Evolutionary conservation across 35 echinoderm and acorn worm species (phyloP).

Genomic region (Chiridota heheva): DNA sequence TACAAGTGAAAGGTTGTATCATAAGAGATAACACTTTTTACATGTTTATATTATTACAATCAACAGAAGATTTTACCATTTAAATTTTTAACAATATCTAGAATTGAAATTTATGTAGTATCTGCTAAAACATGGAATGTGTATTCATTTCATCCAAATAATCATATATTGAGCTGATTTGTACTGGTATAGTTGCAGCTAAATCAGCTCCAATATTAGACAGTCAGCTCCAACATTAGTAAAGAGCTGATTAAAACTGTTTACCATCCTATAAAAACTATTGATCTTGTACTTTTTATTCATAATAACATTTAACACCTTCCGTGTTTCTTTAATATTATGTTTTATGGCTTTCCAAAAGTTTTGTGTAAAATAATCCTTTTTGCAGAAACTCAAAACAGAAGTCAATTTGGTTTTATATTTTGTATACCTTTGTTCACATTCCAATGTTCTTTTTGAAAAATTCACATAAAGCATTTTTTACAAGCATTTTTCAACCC

Average conservation of each 20-base stretch:
- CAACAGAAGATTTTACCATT: not conserved
- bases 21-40: not conserved
- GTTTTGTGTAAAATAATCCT: too few relatives aligned
- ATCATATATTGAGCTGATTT: slow-evolving; percentile 22
- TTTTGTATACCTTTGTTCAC: too few relatives aligned
- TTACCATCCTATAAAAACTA: not conserved
- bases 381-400: too few relatives aligned
- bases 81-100: slow-evolving; percentile 22
- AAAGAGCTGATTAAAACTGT: slow-evolving; percentile 29
- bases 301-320: slow-evolving; percentile 6
- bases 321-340: slow-evolving; percentile 5
- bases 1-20: not conserved
- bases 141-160: slow-evolving; percentile 7
- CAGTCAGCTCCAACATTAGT: slow-evolving; percentile 24
- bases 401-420: too few relatives aligned
- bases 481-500: too few relatives aligned
- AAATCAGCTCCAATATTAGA: slow-evolving; percentile 17
- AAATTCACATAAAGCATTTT: too few relatives aligned
- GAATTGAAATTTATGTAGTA: not conserved
- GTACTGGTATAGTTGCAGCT: slow-evolving; percentile 21
- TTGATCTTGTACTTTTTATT: not conserved
- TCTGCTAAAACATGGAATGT: slow-evolving; percentile 24
- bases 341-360: too few relatives aligned
- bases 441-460: too few relatives aligned
- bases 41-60: slow-evolving; percentile 19